phyloP scores from a whole-genome alignment of 2,113 vertebrate genomes.

The Dipodomys ordii region DNA sequence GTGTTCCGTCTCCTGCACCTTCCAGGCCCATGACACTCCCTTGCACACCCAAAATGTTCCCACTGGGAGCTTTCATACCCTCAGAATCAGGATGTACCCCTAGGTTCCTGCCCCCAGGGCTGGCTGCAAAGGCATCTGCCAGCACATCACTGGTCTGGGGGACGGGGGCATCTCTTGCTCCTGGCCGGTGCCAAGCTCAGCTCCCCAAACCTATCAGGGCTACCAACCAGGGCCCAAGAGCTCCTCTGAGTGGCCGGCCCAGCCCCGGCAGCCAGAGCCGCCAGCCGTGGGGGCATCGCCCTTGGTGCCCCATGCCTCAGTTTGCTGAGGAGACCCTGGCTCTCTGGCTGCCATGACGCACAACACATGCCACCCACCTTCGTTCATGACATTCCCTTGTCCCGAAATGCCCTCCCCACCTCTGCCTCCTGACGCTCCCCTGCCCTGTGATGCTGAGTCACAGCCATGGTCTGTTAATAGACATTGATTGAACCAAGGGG shows the following conservation, averaged over 20 bases:
- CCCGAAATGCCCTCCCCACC: not conserved
- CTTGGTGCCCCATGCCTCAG: not conserved
- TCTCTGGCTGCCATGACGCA: too few species aligned
- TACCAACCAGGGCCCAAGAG: not conserved
- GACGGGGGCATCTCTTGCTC: not conserved
- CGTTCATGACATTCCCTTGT: not conserved
- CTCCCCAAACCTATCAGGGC: not conserved
- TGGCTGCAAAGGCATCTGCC: not conserved
- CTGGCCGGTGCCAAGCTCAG: not conserved
- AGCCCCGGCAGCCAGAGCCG: not conserved
- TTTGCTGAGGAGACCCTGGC: not conserved
- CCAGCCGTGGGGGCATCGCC: not conserved
- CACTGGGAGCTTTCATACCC: not conserved
- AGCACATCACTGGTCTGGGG: not conserved
- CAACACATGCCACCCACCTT: not conserved
- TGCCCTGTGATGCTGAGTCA: not conserved
- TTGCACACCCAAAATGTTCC: not conserved
- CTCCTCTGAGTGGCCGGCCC: not conserved
- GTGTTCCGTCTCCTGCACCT: not conserved
- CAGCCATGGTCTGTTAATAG: not conserved
- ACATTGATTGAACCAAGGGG: not conserved
- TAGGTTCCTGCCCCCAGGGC: not conserved
- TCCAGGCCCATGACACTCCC: not conserved
- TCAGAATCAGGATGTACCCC: not conserved
- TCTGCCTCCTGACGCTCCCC: not conserved